Evolutionary conservation across 2,113 vertebrate species (phyloP).

Genomic region (Erythrolamprus reginae): DNA sequence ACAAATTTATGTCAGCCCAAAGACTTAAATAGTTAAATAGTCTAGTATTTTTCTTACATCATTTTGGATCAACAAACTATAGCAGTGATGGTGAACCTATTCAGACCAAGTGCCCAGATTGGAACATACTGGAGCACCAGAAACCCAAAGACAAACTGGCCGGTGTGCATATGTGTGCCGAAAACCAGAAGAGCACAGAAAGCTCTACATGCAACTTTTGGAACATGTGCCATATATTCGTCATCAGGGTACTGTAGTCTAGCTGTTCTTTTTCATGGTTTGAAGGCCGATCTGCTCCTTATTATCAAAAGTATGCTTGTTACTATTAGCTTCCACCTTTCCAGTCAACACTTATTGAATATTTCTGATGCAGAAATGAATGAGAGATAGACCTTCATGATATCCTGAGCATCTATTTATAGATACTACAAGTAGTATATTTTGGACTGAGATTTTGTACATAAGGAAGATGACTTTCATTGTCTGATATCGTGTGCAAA

Average conservation of each 20-base stretch:
- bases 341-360: background rate
- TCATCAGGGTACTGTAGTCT: too few species aligned
- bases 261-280: background rate
- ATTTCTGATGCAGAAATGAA: background rate
- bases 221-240: too few species aligned
- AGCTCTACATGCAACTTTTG: too few species aligned
- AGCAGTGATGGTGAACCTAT: too few species aligned
- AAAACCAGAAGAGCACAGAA: too few species aligned
- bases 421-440: background rate
- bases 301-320: background rate
- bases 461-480: background rate
- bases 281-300: background rate
- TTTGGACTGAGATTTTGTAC: too few species aligned
- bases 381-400: background rate
- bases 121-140: too few species aligned
- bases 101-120: too few species aligned
- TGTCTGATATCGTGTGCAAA: background rate
- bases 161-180: too few species aligned
- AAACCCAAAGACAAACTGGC: too few species aligned
- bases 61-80: background rate
- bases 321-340: background rate
- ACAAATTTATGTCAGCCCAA: background rate
- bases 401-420: background rate
- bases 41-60: background rate
- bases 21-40: background rate